These are phyloP conservation scores for Chrysolina haemoptera DNA, from an alignment of 2,888 invertebrate species.

Conservation along the genomic window DNA sequence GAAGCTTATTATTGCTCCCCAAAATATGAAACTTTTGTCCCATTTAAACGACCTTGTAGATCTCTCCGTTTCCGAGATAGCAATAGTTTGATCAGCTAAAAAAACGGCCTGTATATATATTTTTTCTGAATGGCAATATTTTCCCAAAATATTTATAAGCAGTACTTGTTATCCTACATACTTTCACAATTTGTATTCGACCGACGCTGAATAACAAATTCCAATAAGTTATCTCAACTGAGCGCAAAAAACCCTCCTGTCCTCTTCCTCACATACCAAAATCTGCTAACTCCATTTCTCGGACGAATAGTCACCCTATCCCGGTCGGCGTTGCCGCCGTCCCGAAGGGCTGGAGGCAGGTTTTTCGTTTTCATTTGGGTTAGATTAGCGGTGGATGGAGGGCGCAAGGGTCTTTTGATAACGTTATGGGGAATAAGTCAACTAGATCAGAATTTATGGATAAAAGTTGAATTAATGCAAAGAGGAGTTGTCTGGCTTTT, in stretches of 20 bases:
- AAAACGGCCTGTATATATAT: no score
- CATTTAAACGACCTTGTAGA: no score
- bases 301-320: slow-evolving; percentile 64
- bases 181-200: neutral
- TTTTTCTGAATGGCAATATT: no score
- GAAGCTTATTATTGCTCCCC: no score
- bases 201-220: neutral
- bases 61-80: no score
- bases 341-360: slow-evolving; percentile 49
- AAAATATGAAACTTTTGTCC: no score
- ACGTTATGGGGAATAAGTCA: slow-evolving; percentile 45
- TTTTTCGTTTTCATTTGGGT: slow-evolving; percentile 66
- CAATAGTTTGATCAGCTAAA: no score
- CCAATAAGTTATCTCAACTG: slow-evolving; percentile 12
- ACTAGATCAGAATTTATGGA: slow-evolving; percentile 44
- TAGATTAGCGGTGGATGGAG: slow-evolving; percentile 58
- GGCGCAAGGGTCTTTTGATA: slow-evolving; percentile 30
- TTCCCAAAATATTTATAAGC: no score
- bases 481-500: slow-evolving; percentile 3
- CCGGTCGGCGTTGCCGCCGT: slow-evolving; percentile 46
- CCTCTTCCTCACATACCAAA: slow-evolving; percentile 55
- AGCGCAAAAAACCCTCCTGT: neutral
- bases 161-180: no score
- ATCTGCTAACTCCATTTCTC: slow-evolving; percentile 69
- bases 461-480: slow-evolving; percentile 15